Percentiles rank a stretch among this genome's conserved stretches.
Evolutionary conservation across 2,113 vertebrate species (phyloP).

Genomic region (Malurus elegans): DNA sequence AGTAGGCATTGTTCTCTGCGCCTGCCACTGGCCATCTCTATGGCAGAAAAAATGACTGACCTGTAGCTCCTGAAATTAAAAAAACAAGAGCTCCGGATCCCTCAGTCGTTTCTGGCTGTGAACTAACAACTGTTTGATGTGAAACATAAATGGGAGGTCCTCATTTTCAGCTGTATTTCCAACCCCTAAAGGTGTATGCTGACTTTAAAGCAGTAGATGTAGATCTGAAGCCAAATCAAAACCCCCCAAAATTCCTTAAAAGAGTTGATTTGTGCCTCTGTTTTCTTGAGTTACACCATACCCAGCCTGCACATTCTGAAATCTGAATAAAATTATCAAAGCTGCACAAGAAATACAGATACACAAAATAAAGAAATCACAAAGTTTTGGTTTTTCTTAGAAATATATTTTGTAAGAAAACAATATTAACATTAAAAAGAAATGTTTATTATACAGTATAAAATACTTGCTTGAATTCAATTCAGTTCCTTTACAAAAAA

Average conservation of each 20-base stretch:
- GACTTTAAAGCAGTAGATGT: background rate
- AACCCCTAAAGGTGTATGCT: background rate
- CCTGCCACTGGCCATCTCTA: background rate
- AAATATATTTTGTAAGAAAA: slow-evolving; percentile 78
- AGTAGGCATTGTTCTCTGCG: background rate
- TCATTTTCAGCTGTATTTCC: background rate
- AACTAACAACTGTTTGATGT: background rate
- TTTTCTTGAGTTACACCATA: background rate
- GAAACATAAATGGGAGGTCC: background rate
- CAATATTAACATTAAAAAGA: slow-evolving; percentile 69
- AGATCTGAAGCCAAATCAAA: background rate
- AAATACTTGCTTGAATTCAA: slow-evolving; percentile 68
- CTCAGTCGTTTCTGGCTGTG: background rate
- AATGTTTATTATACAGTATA: slow-evolving; percentile 74
- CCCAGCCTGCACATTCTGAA: background rate
- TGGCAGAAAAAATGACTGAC: background rate
- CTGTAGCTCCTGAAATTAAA: background rate
- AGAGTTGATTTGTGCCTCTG: background rate
- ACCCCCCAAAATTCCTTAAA: background rate
- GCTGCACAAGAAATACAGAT: background rate
- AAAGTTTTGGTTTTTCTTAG: slow-evolving; percentile 40
- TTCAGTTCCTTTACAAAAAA: slow-evolving; percentile 20
- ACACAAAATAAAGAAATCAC: background rate
- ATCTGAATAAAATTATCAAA: background rate
- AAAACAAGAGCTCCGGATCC: background rate